These are phyloP conservation scores for Sepiola atlantica DNA, from an alignment of 2,888 invertebrate species.

Conservation along the genomic window DNA sequence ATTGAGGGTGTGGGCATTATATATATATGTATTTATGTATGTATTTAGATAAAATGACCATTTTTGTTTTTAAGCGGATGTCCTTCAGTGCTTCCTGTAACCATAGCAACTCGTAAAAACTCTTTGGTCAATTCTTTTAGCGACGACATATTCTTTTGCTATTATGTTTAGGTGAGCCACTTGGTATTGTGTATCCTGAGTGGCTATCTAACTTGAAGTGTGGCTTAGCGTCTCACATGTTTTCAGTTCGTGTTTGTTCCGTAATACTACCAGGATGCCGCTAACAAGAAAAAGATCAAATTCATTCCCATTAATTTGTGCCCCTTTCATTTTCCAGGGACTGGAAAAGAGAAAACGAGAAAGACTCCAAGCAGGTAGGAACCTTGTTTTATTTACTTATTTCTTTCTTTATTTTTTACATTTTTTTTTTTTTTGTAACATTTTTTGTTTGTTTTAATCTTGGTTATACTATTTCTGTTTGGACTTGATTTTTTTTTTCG, in stretches of 20 bases:
- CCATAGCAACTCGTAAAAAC: conserved; percentile 13
- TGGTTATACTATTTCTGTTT: too few species aligned
- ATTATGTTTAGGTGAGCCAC: not conserved
- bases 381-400: not conserved
- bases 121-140: not conserved
- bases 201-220: not conserved
- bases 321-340: conserved; percentile 42
- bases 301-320: conserved; percentile 43
- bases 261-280: not conserved
- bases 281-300: conserved; percentile 37
- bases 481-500: too few species aligned
- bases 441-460: too few species aligned
- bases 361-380: conserved; percentile 37
- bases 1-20: not conserved
- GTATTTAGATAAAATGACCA: not conserved
- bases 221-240: not conserved
- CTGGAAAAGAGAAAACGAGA: conserved; percentile 41
- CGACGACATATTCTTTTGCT: not conserved
- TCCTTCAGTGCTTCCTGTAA: not conserved
- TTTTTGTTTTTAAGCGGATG: not conserved
- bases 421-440: too few species aligned
- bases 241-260: not conserved
- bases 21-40: not conserved
- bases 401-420: too few species aligned
- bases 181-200: not conserved